Evolutionary conservation across 1,140 invertebrate genomes (phyloP).

Genomic region (Bombus sibiricus): DNA sequence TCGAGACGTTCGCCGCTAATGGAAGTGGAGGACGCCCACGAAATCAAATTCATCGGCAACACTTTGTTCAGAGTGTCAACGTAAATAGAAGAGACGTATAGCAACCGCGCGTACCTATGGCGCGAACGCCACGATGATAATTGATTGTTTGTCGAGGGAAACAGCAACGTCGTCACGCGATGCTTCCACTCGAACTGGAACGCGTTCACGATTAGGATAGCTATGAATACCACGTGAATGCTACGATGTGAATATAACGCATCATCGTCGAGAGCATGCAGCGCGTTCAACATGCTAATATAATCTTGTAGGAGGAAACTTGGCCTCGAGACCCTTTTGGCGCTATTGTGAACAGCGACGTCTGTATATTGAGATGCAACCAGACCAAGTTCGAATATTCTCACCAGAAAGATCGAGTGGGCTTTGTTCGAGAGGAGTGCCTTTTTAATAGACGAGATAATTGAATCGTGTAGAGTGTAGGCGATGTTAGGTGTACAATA

Average conservation of each 20-base stretch:
- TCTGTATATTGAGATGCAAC: background rate
- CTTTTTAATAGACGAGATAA: constrained; percentile 21
- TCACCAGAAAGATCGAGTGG: constrained; percentile 14
- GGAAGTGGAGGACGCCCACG: constrained; percentile 23
- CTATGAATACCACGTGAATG: background rate
- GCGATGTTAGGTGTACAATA: background rate
- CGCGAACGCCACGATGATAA: constrained; percentile 7
- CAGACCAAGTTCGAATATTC: background rate
- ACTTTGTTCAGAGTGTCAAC: background rate
- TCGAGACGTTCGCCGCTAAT: constrained; percentile 16
- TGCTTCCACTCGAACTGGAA: constrained; percentile 2
- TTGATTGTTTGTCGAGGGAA: constrained; percentile 33
- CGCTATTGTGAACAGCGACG: background rate
- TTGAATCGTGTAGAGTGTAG: constrained; percentile 19
- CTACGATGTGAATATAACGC: background rate
- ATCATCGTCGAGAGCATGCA: background rate
- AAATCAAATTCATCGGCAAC: constrained; percentile 10
- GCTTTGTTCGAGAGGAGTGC: background rate
- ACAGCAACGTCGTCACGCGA: constrained; percentile 41
- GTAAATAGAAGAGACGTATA: background rate
- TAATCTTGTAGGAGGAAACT: constrained; percentile 22
- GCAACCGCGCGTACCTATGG: background rate
- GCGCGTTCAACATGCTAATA: constrained; percentile 39
- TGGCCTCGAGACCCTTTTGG: background rate
- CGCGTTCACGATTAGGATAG: background rate